A percentile compares a stretch with the other conserved stretches of the same genome.
These are phyloP conservation scores for Podarcis muralis DNA, from an alignment of 2,113 vertebrate species.

Conservation along the genomic window DNA sequence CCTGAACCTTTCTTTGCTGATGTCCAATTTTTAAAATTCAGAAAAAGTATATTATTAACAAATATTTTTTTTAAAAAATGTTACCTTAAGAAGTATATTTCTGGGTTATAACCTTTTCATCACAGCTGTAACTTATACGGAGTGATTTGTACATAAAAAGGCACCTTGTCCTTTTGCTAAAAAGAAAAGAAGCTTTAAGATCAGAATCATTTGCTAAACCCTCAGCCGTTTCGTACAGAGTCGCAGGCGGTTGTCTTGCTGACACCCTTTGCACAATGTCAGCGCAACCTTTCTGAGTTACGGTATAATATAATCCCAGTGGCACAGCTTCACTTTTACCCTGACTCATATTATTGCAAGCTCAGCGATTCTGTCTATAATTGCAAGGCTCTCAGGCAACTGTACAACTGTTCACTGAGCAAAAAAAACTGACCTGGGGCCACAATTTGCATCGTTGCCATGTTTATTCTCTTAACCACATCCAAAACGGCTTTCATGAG, in stretches of 20 bases:
- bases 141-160: not conserved
- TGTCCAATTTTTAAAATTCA: not conserved
- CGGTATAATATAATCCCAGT: constrained; percentile 19
- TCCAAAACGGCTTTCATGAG: not conserved
- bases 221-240: not conserved
- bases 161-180: not conserved
- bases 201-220: constrained; percentile 31
- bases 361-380: not conserved
- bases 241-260: not conserved
- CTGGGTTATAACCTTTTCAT: not conserved
- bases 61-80: not conserved
- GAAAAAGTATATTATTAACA: not conserved
- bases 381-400: constrained; percentile 27
- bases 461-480: constrained; percentile 10
- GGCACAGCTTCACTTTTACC: constrained; percentile 16
- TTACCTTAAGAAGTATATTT: not conserved
- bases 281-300: constrained; percentile 19
- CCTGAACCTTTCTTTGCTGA: not conserved
- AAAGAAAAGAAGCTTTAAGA: not conserved
- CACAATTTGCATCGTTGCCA: constrained; percentile 13
- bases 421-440: constrained; percentile 37
- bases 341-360: not conserved
- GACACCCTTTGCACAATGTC: not conserved
- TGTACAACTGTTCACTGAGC: constrained; percentile 29
- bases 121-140: not conserved